Conservation (phyloP, 2,113 vertebrate genomes). For the Hyperopisus bebe region DNA sequence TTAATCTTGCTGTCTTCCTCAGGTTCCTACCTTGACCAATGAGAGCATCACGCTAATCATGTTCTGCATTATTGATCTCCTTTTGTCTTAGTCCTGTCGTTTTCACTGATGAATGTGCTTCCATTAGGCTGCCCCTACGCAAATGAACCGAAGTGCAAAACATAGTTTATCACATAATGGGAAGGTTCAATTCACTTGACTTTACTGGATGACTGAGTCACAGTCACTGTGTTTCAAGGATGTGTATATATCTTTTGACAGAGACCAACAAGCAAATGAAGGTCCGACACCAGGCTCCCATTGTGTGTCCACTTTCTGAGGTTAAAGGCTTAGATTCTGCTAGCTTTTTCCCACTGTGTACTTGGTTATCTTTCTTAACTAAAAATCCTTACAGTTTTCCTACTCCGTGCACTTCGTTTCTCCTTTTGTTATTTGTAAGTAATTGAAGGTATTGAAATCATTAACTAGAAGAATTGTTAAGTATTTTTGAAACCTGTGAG, state of each 20-base stretch:
- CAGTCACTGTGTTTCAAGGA: neutral
- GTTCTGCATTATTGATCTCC: constrained; percentile 2
- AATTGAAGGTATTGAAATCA: neutral
- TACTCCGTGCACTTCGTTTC: neutral
- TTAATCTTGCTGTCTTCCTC: neutral
- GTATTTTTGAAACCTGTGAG: neutral
- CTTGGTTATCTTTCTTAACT: neutral
- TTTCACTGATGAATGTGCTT: constrained; percentile 4
- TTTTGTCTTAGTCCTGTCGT: neutral
- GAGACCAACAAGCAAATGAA: neutral
- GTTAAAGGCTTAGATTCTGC: neutral
- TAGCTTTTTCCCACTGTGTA: neutral
- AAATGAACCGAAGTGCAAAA: neutral
- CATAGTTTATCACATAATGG: neutral
- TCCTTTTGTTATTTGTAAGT: neutral
- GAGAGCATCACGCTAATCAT: neutral
- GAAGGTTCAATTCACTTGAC: neutral
- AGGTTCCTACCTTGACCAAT: neutral
- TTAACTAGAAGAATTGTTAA: neutral
- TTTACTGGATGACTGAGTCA: neutral
- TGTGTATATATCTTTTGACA: too few species aligned
- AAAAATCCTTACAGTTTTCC: neutral
- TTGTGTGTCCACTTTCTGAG: neutral
- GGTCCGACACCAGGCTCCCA: neutral
- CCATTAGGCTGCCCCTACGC: neutral